Base-by-base conservation (phyloP, 2,888 invertebrate genomes). In the Rutpela maculata region DNA sequence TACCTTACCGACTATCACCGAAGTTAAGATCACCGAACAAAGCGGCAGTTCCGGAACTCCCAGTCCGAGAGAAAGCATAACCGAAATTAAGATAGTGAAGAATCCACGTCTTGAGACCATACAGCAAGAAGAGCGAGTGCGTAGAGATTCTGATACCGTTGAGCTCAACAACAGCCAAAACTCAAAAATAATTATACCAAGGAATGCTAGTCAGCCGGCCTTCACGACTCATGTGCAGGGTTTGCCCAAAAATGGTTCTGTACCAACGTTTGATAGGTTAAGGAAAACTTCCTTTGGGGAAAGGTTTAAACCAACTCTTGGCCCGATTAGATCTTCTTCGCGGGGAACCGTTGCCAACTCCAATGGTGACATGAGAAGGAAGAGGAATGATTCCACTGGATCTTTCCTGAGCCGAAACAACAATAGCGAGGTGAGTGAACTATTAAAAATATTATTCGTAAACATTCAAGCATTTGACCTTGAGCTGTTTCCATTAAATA, bases 1-100 rank as follows among this genome's bases (percentile, higher is more conserved):
- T 72, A 96, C 96, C 0, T 91, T 98, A 84, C 97, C 97, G 71
- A 97, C 97, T 70, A 98, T 98, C 85, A 95, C 96, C 63, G 98
- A 97, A 90, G 95, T 95, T 38, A 95, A 93, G 87, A 74, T 77
- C 11, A 80, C 83, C 17, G 94, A 94, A 71, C 92, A 91, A 77
- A 91, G 91, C 79, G 89, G 89, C 12, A 91, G 92, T 80, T 91
- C 92, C 60, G 92, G 92, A 10, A 91, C 91, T 66, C 92, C 92
- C 1, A 87, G 87, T 81, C 87, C 87, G 0, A 84, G 85, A 17
- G 86, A 86, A 56, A 88, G 88, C 73, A 81, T 78, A 17, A 81
- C 78, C 7, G 87, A 87, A 72, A 86, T 88, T 62, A 85, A 85
- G 50, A 74, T 81, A 62, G 83, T 83, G 72, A 85, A 88, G 83